These are phyloP conservation scores for Enteromius mattozi DNA, from an alignment of 2,797 vertebrate species.

Conservation along the genomic window DNA sequence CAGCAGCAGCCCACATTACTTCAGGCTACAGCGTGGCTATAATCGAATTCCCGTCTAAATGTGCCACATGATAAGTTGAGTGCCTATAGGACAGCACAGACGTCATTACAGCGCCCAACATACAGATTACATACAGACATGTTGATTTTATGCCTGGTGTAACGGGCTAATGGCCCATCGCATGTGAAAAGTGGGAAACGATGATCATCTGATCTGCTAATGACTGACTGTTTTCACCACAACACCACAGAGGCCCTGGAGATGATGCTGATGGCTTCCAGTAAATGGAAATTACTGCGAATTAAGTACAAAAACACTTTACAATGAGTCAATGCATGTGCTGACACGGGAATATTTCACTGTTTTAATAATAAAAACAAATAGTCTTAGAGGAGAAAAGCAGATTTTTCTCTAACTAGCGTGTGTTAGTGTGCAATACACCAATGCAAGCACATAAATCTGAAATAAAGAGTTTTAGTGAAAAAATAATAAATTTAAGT, in stretches of 20 bases:
- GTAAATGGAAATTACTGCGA: conserved; percentile 37
- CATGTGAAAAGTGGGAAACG: not conserved
- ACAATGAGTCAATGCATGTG: not conserved
- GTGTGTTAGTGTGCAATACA: too few species aligned
- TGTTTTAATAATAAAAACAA: not conserved
- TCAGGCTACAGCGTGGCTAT: conserved; percentile 56
- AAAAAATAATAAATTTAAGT: not conserved
- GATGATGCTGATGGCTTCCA: conserved; percentile 38
- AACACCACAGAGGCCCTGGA: conserved; percentile 28
- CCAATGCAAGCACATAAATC: not conserved
- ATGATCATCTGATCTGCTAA: conserved; percentile 36
- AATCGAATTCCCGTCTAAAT: conserved; percentile 57
- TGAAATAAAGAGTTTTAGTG: not conserved
- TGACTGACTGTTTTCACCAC: conserved; percentile 41
- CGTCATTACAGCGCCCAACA: not conserved
- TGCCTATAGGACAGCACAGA: conserved; percentile 49
- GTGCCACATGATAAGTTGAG: conserved; percentile 56
- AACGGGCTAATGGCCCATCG: conserved; percentile 7
- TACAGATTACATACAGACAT: conserved; percentile 1
- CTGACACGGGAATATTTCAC: conserved; percentile 16
- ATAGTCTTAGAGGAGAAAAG: not conserved
- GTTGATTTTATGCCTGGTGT: not conserved
- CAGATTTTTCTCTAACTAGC: not conserved
- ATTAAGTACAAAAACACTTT: conserved; percentile 20
- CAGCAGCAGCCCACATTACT: conserved; percentile 35